Base-by-base conservation (phyloP, 2,113 vertebrate genomes). In the Pipa parva region DNA sequence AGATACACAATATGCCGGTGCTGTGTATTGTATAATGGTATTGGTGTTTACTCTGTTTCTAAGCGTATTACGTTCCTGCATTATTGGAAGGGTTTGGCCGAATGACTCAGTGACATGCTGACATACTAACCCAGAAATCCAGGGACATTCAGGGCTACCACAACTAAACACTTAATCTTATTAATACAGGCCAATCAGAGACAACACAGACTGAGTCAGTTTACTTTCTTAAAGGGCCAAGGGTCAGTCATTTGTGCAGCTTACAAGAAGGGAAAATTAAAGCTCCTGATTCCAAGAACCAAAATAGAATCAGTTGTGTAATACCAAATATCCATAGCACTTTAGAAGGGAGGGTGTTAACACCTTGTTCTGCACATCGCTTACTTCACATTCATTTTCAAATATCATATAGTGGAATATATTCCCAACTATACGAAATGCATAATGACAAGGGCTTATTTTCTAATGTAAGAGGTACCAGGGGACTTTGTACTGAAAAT, bases 21-120 rank as follows among this genome's bases (percentile, higher is more conserved):
- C n/a, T n/a, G n/a, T n/a, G 39, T 17, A 42, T 42, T 42, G 12
- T 42, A 42, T 42, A 42, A 42, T n/a, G 1, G 39, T 18, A 42
- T 2, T n/a, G 17, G 39, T 22, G 9, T 49, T 49, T 22, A 46
- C 48, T 33, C 26, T 51, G 46, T 17, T 20, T 18, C n/a, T 63
- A 22, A 63, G 28, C 5, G 28, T 17, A 63, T 63, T 50, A 33
- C 21, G 15, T 65, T 22, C 29, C 7, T 26, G 25, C 21, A n/a
- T 26, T 31, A 26, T 28, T n/a, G 5, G 24, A 18, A 49, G 33
- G 17, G 49, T 0, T 10, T 76, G 78, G 51, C 77, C 80, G 80
- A 88, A 85, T 89, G 87, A 90, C 90, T 91, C 81, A 90, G 81
- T 92, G 86, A 86, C 90, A 90, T 70, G 88, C 84, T 92, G 79